A percentile compares a stretch with the other conserved stretches of the same genome.
Evolutionary conservation across 2,888 invertebrate genomes (phyloP).

Genomic region (Hypomecis atomaria): DNA sequence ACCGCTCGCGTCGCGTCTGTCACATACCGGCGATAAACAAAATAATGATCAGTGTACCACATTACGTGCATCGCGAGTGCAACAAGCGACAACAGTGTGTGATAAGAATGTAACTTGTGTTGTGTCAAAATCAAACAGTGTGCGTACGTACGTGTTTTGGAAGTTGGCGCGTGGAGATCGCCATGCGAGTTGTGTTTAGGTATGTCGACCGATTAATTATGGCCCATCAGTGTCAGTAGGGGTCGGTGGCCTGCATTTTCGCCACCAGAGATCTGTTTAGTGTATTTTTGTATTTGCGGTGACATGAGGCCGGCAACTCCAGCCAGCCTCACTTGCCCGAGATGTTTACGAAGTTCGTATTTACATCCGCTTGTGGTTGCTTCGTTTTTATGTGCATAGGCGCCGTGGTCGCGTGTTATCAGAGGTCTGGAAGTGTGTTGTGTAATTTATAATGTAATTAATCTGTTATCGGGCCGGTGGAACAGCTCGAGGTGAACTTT

Average conservation of each 20-base stretch:
- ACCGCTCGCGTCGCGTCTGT: constrained; percentile 58
- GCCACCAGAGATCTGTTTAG: constrained; percentile 61
- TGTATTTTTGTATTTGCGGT: constrained; percentile 66
- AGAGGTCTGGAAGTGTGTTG: constrained; percentile 74
- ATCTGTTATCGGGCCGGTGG: constrained; percentile 74
- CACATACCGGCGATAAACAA: constrained; percentile 79
- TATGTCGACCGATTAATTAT: constrained; percentile 81
- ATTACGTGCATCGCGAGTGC: constrained; percentile 80
- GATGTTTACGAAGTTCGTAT: constrained; percentile 53
- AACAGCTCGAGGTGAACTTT: constrained; percentile 66
- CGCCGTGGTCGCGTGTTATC: constrained; percentile 69
- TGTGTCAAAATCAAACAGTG: constrained; percentile 68
- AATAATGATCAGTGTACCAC: constrained; percentile 80
- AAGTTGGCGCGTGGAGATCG: constrained; percentile 74
- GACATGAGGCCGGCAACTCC: constrained; percentile 44
- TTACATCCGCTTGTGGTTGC: constrained; percentile 57
- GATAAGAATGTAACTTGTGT: constrained; percentile 82
- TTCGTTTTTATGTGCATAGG: constrained; percentile 66
- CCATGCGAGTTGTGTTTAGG: constrained; percentile 81
- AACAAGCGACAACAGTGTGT: constrained; percentile 80
- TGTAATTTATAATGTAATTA: constrained; percentile 81
- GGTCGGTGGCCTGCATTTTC: constrained; percentile 76
- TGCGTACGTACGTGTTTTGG: constrained; percentile 76
- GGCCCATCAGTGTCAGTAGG: constrained; percentile 72
- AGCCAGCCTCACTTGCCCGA: not conserved